Conservation (phyloP, 1,140 invertebrate genomes). For the Drosophila pseudoananassae region DNA sequence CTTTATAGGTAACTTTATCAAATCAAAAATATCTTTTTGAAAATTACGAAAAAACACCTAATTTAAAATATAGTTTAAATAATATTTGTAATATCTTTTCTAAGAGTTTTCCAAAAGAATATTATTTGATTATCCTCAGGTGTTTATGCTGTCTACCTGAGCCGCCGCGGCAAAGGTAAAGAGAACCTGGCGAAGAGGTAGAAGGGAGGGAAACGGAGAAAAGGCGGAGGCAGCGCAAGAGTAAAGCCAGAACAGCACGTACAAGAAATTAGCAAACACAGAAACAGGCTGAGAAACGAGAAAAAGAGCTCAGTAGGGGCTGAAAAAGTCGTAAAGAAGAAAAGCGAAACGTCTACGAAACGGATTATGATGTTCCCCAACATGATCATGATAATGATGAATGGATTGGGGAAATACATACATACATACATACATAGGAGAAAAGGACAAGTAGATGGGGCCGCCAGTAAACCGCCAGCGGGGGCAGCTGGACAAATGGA, state of each 20-base stretch:
- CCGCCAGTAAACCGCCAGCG: slow-evolving; percentile 4
- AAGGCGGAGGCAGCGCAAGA: slow-evolving; percentile 27
- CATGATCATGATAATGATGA: slow-evolving; percentile 73
- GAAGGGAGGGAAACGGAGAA: slow-evolving; percentile 5
- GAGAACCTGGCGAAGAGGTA: slow-evolving; percentile 16
- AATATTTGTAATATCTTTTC: neutral
- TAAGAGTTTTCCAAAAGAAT: neutral
- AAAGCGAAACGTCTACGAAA: slow-evolving; percentile 67
- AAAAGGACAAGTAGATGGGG: slow-evolving; percentile 1
- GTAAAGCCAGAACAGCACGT: slow-evolving; percentile 75
- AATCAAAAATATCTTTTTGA: neutral
- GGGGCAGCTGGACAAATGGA: slow-evolving; percentile 73
- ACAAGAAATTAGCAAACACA: slow-evolving; percentile 79
- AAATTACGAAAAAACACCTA: neutral
- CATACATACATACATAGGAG: no score
- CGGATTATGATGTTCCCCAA: slow-evolving; percentile 57
- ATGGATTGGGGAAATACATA: slow-evolving; percentile 42
- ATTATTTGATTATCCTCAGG: slow-evolving; percentile 5
- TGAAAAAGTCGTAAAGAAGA: slow-evolving; percentile 44
- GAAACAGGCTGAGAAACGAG: slow-evolving; percentile 8
- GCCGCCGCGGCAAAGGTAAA: slow-evolving; percentile 39
- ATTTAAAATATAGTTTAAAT: neutral
- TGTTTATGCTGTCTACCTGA: slow-evolving; percentile 57
- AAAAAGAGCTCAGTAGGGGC: slow-evolving; percentile 10
- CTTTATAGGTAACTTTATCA: neutral